Evolutionary conservation across 1,140 invertebrate genomes (phyloP).

Genomic region (Littorina saxatilis): DNA sequence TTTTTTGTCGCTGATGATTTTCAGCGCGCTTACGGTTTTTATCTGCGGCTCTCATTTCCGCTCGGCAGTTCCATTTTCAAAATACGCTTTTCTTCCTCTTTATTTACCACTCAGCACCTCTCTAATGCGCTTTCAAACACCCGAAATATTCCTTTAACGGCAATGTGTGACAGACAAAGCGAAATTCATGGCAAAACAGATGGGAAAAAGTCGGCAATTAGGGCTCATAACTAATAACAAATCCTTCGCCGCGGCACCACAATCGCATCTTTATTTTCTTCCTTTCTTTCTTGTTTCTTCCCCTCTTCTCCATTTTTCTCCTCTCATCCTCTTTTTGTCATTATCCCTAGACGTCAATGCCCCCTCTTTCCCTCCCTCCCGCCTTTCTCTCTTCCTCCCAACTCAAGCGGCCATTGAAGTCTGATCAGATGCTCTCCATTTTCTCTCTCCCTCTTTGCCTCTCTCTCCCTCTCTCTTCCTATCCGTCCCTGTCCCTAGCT

Average conservation of each 20-base stretch:
- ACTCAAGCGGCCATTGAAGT: too few species aligned
- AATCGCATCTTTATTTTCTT: not conserved
- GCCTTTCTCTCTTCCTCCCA: not conserved
- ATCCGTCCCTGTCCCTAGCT: not conserved
- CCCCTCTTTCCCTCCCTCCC: not conserved
- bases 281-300: not conserved
- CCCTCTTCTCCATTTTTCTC: not conserved
- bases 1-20: not conserved
- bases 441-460: not conserved
- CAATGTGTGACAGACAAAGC: constrained; percentile 29
- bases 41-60: not conserved
- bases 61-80: not conserved
- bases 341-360: too few species aligned
- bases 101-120: constrained; percentile 8
- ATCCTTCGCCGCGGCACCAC: not conserved
- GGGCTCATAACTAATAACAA: constrained; percentile 29
- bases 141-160: constrained; percentile 5
- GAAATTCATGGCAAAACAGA: constrained; percentile 28
- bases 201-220: not conserved
- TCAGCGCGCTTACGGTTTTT: too few species aligned
- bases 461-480: not conserved
- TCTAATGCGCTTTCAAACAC: constrained; percentile 10
- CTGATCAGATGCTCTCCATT: too few species aligned
- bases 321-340: not conserved
- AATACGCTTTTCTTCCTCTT: not conserved